phyloP scores from a whole-genome alignment of 2,888 invertebrate species.

The Orchestes rusci region DNA sequence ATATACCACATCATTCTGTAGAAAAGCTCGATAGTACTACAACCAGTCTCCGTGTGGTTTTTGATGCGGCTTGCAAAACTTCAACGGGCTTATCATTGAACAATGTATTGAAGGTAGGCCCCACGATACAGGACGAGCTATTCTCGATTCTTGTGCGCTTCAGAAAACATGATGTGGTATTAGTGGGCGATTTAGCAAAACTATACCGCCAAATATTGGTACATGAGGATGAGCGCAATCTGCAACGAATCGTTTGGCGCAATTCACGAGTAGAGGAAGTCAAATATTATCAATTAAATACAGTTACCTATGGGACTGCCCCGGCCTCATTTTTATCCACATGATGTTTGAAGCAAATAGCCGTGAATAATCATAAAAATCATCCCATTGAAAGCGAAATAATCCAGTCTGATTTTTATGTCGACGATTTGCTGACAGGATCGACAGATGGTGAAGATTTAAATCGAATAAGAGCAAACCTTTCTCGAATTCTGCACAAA shows the following conservation, averaged over 20 bases:
- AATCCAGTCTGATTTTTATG: slow-evolving; percentile 4
- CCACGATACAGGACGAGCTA: slow-evolving; percentile 9
- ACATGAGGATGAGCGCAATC: slow-evolving; percentile 2
- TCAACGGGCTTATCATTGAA: slow-evolving; percentile 8
- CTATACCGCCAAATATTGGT: slow-evolving; percentile 13
- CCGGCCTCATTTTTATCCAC: slow-evolving; percentile 8
- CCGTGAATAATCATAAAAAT: not conserved
- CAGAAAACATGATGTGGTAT: slow-evolving; percentile 7
- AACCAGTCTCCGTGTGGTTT: slow-evolving; percentile 2
- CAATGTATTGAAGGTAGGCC: slow-evolving; percentile 7
- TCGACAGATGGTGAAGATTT: not conserved
- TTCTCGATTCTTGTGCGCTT: slow-evolving; percentile 8
- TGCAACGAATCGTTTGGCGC: slow-evolving; percentile 12
- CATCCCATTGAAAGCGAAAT: slow-evolving; percentile 4
- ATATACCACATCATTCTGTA: slow-evolving; percentile 7
- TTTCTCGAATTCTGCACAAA: too few relatives aligned
- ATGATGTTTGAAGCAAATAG: slow-evolving; percentile 8
- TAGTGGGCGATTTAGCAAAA: slow-evolving; percentile 10
- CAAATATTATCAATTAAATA: slow-evolving; percentile 8
- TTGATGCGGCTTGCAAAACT: slow-evolving; percentile 5
- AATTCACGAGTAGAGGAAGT: slow-evolving; percentile 1
- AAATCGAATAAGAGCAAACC: too few relatives aligned
- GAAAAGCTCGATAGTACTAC: slow-evolving; percentile 5
- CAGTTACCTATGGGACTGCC: slow-evolving; percentile 12
- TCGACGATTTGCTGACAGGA: slow-evolving; percentile 9